Evolutionary conservation across 2,888 invertebrate species (phyloP).

Genomic region (Oegoconia quadripuncta): DNA sequence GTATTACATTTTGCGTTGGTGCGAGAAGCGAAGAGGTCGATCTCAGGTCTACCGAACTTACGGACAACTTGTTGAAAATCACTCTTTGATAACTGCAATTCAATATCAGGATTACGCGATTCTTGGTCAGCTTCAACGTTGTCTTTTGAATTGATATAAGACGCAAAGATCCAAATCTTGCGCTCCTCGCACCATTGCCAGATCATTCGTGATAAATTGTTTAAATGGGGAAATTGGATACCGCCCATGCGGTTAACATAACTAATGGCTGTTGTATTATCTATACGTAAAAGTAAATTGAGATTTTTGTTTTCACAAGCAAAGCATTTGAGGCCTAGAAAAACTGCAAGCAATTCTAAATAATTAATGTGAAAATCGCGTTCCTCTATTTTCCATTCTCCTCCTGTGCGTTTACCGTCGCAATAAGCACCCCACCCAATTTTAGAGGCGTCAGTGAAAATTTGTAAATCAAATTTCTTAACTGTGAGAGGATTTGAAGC

Average conservation of each 20-base stretch:
- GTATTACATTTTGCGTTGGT: constrained; percentile 7
- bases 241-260: too few species aligned
- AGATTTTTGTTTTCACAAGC: background rate
- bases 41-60: constrained; percentile 3
- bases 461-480: constrained; percentile 1
- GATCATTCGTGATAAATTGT: too few species aligned
- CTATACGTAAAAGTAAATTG: constrained; percentile 6
- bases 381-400: constrained; percentile 2
- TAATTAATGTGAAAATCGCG: constrained; percentile 7
- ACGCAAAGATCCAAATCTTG: constrained; percentile 2
- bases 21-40: constrained; percentile 9
- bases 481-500: background rate
- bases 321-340: constrained; percentile 6
- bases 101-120: constrained; percentile 7
- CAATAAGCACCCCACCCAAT: constrained; percentile 11
- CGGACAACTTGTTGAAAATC: too few species aligned
- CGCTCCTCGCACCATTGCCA: too few species aligned
- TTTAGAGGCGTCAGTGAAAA: constrained; percentile 10
- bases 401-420: background rate
- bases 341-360: constrained; percentile 9
- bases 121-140: constrained; percentile 10
- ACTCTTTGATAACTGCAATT: background rate
- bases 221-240: too few species aligned
- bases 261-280: constrained; percentile 10
- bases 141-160: constrained; percentile 11